phyloP scores from a whole-genome alignment of 2,888 invertebrate genomes.

The Ophion costatus region DNA sequence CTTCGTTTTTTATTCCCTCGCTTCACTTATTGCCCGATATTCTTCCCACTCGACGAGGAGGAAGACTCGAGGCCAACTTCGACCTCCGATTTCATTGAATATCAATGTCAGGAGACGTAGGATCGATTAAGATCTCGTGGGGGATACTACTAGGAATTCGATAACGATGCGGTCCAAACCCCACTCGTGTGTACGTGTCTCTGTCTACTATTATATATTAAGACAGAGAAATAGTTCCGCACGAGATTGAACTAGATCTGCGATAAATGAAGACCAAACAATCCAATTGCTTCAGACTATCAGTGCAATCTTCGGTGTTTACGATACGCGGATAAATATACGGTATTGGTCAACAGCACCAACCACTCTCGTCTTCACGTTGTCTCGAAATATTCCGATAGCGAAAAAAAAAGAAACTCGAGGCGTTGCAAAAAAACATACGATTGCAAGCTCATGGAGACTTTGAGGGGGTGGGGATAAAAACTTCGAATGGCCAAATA shows the following conservation, averaged over 20 bases:
- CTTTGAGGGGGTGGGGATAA: too few species aligned
- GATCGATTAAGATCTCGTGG: conserved; percentile 43
- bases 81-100: conserved; percentile 64
- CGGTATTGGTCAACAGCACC: neutral
- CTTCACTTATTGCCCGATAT: conserved; percentile 5
- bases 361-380: neutral
- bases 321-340: neutral
- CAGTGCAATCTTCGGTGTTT: neutral
- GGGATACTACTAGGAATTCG: conserved; percentile 3
- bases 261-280: conserved; percentile 64
- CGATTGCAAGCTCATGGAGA: too few species aligned
- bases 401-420: too few species aligned
- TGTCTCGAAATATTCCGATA: too few species aligned
- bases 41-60: conserved; percentile 27
- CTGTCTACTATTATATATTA: conserved; percentile 15
- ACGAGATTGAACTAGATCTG: conserved; percentile 64
- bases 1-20: neutral
- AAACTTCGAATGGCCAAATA: too few species aligned
- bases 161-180: conserved; percentile 27
- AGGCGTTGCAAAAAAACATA: too few species aligned
- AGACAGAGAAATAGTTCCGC: conserved; percentile 45
- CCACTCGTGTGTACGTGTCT: conserved; percentile 2
- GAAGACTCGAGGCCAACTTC: conserved; percentile 61
- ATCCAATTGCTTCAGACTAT: conserved; percentile 54
- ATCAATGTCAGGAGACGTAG: conserved; percentile 58